Base-by-base conservation (phyloP, 1,140 invertebrate genomes). In the Stegodyphus dumicola region DNA sequence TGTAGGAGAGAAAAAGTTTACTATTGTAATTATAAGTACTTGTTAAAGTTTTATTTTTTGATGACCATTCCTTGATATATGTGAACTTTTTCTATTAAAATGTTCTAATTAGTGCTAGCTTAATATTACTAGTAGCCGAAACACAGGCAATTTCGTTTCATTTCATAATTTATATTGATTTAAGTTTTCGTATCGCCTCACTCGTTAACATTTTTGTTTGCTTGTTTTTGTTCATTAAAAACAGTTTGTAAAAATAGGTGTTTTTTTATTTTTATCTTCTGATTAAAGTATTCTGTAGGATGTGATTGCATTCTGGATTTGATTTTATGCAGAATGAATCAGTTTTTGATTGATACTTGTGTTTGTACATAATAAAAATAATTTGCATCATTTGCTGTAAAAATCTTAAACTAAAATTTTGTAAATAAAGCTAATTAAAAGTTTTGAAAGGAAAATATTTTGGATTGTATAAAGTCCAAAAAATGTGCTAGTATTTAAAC, bases 171-270 rank as follows among this genome's bases (percentile, higher is more conserved):
- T 60, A 60, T 60, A 60, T 60, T 60, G 56, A 10, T 60, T 60
- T 10, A 60, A 60, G 9, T 10, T 60, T 60, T 33, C 33, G 56
- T 60, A 60, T 15, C 15, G 56, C 56, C 65, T 76, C 66, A 75
- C 69, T 77, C 81, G 76, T 85, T 85, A 85, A 85, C 74, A 77
- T 85, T 77, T 85, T 70, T 81, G 73, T 85, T 85, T 85, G 81
- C 81, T 85, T 85, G 74, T 85, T 66, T 83, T 85, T 85, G 81
- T 85, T 85, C 60, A 85, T 85, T 76, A 85, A 85, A 85, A 17
- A 69, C n/a, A 67, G 65, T 67, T 67, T 67, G 7, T 67, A 17
- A 33, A 33, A 33, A 33, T 33, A 33, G 1, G 33, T 33, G 33
- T 33, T 33, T 33, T 33, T 33, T 33, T 33, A 33, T 33, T 33